Conservation (phyloP, 2,797 vertebrate species). For the Artibeus lituratus region DNA sequence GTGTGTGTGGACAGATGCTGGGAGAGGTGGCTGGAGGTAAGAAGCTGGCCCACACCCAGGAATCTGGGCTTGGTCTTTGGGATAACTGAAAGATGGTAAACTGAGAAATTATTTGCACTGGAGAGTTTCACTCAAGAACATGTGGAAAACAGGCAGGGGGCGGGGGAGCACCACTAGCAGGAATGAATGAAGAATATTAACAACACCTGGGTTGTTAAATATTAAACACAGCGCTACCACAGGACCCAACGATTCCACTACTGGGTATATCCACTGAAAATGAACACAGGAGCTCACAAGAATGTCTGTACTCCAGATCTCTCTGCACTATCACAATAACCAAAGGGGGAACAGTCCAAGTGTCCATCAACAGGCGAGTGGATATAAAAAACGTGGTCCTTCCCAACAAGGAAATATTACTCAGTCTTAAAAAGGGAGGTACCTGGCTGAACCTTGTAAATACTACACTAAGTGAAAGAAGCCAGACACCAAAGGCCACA, state of each 20-base stretch:
- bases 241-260: neutral
- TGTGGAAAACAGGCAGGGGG: no score
- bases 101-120: neutral
- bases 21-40: neutral
- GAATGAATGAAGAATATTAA: neutral
- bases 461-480: neutral
- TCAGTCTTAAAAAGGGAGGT: neutral
- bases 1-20: neutral
- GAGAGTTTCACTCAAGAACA: neutral
- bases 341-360: neutral
- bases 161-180: neutral
- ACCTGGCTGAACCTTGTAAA: neutral
- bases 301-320: neutral
- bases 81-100: neutral
- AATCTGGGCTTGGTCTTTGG: neutral
- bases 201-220: no score
- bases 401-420: neutral
- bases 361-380: neutral
- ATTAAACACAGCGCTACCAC: neutral
- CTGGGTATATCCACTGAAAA: neutral
- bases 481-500: neutral
- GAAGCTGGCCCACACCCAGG: neutral
- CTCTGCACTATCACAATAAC: no score
- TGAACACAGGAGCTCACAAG: neutral
- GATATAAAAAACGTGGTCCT: neutral